phyloP scores from a whole-genome alignment of 2,797 vertebrate genomes.

The Alcedo atthis region DNA sequence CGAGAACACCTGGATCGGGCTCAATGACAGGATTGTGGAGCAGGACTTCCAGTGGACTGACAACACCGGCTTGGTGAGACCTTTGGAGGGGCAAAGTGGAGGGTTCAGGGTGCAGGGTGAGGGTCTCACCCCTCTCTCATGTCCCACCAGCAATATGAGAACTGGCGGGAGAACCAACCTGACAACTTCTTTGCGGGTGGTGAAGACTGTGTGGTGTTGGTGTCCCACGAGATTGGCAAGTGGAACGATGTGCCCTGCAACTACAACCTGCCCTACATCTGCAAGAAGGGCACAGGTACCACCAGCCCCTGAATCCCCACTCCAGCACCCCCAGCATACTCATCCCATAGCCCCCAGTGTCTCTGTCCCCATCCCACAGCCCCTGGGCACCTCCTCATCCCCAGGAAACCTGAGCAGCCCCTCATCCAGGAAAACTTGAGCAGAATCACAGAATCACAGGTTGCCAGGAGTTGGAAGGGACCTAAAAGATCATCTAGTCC shows the following conservation, averaged over 20 bases:
- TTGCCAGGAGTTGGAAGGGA: no score
- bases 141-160: constrained; percentile 91
- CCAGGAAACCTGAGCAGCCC: neutral
- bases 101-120: neutral
- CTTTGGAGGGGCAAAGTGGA: fast-evolving
- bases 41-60: constrained; percentile 98
- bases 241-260: constrained; percentile 99
- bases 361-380: neutral
- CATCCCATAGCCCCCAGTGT: neutral
- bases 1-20: constrained; percentile 96
- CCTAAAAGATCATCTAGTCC: no score
- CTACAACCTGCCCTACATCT: constrained; percentile 98
- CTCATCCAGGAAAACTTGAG: fast-evolving
- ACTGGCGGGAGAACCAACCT: constrained; percentile 95
- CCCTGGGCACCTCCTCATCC: neutral
- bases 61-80: constrained; percentile 90
- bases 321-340: no score
- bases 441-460: neutral
- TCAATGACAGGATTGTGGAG: constrained; percentile 95
- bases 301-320: neutral
- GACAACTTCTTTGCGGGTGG: constrained; percentile 98
- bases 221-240: constrained; percentile 92
- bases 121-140: fast-evolving
- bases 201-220: constrained; percentile 97
- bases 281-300: constrained; percentile 97